Percentiles rank a stretch among this genome's conserved stretches.
Conservation (phyloP, 1,140 invertebrate genomes). For the Agraylea sexmaculata region DNA sequence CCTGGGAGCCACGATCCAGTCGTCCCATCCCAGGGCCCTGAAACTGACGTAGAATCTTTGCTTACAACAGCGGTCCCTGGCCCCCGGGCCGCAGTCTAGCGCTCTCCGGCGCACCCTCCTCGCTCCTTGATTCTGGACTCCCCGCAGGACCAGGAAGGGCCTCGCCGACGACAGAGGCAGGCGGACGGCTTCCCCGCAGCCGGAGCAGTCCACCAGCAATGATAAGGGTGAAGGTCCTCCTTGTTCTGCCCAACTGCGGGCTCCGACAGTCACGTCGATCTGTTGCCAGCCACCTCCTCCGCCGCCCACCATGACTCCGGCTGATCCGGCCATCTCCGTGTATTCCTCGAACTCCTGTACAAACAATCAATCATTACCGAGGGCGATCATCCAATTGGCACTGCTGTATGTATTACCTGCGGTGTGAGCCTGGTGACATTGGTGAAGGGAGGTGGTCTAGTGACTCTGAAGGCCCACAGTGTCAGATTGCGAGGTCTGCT, state of each 20-base stretch:
- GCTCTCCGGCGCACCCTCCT: constrained; percentile 64
- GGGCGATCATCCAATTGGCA: not conserved
- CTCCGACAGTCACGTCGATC: constrained; percentile 67
- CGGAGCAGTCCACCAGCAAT: constrained; percentile 72
- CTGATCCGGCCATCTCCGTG: constrained; percentile 56
- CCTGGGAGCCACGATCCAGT: constrained; percentile 86
- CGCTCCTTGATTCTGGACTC: constrained; percentile 40
- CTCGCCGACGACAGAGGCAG: constrained; percentile 44
- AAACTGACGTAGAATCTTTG: constrained; percentile 86
- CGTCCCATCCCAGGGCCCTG: constrained; percentile 82
- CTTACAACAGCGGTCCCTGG: constrained; percentile 73
- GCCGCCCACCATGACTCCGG: constrained; percentile 51
- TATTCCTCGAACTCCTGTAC: constrained; percentile 44
- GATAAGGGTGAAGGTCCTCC: constrained; percentile 50
- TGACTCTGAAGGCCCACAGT: constrained; percentile 54
- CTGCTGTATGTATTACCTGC: constrained; percentile 37
- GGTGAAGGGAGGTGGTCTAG: constrained; percentile 24
- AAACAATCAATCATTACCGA: constrained; percentile 10
- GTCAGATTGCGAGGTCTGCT: constrained; percentile 43
- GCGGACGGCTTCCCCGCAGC: constrained; percentile 61
- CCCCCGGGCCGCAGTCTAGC: constrained; percentile 62
- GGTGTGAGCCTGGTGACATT: constrained; percentile 47
- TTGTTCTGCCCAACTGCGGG: constrained; percentile 53
- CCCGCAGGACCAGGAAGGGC: constrained; percentile 73
- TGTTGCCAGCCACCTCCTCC: constrained; percentile 76